Evolutionary conservation across 2,888 invertebrate genomes (phyloP).

Genomic region (Diarsia rubi): DNA sequence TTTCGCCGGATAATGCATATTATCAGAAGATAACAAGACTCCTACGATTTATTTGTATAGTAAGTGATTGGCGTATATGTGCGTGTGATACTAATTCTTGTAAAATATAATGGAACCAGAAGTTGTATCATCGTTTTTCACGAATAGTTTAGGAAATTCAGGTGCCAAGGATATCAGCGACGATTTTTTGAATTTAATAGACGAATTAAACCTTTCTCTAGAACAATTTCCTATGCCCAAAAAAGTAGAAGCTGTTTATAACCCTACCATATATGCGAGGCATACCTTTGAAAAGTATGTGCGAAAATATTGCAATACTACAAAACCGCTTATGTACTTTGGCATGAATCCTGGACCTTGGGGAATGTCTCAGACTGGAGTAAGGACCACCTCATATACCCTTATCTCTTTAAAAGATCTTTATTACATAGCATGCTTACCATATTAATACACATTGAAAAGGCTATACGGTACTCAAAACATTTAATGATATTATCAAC

Average conservation of each 20-base stretch:
- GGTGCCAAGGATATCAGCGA: slow-evolving; percentile 68
- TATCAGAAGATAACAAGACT: not conserved
- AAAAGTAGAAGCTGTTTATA: slow-evolving; percentile 94
- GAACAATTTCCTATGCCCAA: slow-evolving; percentile 86
- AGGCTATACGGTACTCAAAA: not conserved
- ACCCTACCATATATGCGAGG: slow-evolving; percentile 96
- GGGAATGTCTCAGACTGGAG: slow-evolving; percentile 99
- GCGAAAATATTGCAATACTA: slow-evolving; percentile 92
- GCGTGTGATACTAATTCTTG: not conserved
- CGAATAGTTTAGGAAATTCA: slow-evolving; percentile 34
- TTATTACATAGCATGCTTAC: not conserved
- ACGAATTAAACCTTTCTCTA: slow-evolving; percentile 85
- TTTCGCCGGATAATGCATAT: not conserved
- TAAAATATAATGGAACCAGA: slow-evolving; percentile 68
- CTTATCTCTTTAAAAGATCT: slow-evolving; percentile 5
- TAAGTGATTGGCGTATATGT: slow-evolving; percentile 24
- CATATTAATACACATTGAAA: not conserved
- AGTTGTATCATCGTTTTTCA: slow-evolving; percentile 82
- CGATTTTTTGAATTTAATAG: slow-evolving; percentile 79
- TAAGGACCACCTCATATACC: slow-evolving; percentile 80
- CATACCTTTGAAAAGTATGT: slow-evolving; percentile 95
- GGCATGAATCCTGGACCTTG: slow-evolving; percentile 99
- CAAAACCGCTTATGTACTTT: slow-evolving; percentile 94
- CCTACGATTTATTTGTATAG: slow-evolving; percentile 13
- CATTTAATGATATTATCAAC: slow-evolving; percentile 28